Base-by-base conservation (phyloP, 2,113 vertebrate genomes). In the Bubalus kerabau region DNA sequence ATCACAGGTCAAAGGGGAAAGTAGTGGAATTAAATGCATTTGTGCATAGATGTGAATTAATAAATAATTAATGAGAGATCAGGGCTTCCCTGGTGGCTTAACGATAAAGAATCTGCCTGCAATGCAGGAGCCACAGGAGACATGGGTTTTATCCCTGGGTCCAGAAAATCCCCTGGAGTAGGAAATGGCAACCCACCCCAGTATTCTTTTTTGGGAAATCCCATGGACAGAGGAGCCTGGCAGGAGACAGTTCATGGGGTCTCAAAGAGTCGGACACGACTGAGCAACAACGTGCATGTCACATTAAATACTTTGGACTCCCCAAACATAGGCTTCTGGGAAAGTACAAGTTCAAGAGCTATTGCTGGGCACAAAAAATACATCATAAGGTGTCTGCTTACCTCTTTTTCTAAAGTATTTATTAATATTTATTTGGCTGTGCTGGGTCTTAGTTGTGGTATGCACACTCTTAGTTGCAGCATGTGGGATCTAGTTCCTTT, bases 251-350 rank as follows among this genome's bases (percentile, higher is more conserved):
- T 26, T 23, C 40, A 8, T 43, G 23, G 12, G 23, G 71, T 76
- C 40, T 43, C 71, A 40, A 32, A 36, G 40, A 76, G 40, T 43
- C 0, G 1, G 23, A 76, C n/a, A 43, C 0, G 1, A 43, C 40
- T 43, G 23, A 74, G 67, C 67, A 74, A 74, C 92, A 86, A 90
- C 81, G 48, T 86, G 40, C 30, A 86, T 46, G 17, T 82, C 85
- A 86, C 48, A 32, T 36, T 50, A 80, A 80, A 40, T 40, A 95
- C 46, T 89, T 40, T n/a, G 12, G 85, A 54, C 86, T 82, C 46
- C 26, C 85, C 32, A 24, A 19, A 78, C 15, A n/a, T 11, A 74
- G n/a, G 46, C 13, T 4, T 67, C 76, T 84, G 21, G 36, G 76
- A 36, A 23, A 16, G 28, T 52, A 40, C 26, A 78, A 84, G 57